These are phyloP conservation scores for Maniola hyperantus DNA, from an alignment of 2,888 invertebrate species.

Conservation along the genomic window DNA sequence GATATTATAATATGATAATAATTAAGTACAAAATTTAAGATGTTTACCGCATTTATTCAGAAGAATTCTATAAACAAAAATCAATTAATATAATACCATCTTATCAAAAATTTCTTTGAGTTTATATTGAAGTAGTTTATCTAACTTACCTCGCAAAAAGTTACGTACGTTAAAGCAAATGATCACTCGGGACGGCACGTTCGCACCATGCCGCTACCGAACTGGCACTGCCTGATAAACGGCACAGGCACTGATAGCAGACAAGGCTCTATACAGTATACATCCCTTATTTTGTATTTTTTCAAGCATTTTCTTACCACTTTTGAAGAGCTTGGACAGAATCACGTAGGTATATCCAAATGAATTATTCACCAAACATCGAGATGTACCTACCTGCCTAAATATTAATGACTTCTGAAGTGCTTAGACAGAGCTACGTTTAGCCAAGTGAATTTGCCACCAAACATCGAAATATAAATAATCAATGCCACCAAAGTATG, in stretches of 20 bases:
- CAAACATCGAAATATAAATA: no score
- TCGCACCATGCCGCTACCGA: constrained; percentile 47
- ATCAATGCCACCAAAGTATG: no score
- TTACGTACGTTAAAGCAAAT: constrained; percentile 33
- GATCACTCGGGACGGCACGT: constrained; percentile 46
- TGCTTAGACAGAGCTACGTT: no score
- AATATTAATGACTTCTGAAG: no score
- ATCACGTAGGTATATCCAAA: no score
- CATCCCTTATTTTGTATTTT: background rate
- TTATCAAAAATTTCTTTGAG: background rate
- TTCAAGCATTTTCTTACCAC: background rate
- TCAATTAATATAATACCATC: no score
- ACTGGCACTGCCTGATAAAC: constrained; percentile 52
- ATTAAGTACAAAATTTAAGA: no score
- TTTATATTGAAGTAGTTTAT: background rate
- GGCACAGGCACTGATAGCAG: constrained; percentile 7
- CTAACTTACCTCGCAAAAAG: constrained; percentile 41
- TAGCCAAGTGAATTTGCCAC: background rate
- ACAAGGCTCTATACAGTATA: constrained; percentile 2
- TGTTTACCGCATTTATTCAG: no score
- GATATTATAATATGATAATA: no score
- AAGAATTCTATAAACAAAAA: no score
- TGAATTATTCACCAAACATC: no score
- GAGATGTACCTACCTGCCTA: no score
- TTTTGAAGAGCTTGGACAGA: background rate